Conservation (phyloP, 64 coral and sea anemone genomes). For the Platygyra sinensis region DNA sequence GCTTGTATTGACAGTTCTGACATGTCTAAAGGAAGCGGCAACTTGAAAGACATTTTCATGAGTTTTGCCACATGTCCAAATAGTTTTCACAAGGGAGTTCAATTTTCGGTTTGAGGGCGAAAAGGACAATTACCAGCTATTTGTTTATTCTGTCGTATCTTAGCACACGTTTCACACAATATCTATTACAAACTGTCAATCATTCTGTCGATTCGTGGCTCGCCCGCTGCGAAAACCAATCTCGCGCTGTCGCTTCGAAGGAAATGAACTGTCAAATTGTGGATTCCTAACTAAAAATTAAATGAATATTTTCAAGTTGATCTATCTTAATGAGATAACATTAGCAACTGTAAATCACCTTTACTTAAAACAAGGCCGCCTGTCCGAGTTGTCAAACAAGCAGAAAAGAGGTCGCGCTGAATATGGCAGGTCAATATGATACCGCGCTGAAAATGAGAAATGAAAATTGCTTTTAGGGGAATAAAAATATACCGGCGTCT, state of each 20-base stretch:
- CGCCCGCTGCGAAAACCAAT: conserved; percentile 97
- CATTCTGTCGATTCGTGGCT: conserved; percentile 75
- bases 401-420: conserved; percentile 50
- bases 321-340: conserved; percentile 99
- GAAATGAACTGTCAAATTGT: conserved; percentile 93
- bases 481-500: conserved; percentile 52
- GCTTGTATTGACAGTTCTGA: conserved; percentile 79
- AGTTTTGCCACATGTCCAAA: conserved; percentile 82
- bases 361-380: conserved; percentile 96
- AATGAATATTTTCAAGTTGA: conserved; percentile 99
- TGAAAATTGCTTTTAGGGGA: conserved; percentile 75
- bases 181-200: conserved; percentile 98
- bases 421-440: conserved; percentile 75
- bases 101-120: conserved; percentile 85
- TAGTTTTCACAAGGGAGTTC: conserved; percentile 89
- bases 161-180: conserved; percentile 79
- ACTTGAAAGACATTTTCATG: conserved; percentile 71
- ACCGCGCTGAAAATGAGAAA: conserved; percentile 75
- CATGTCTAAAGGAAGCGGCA: conserved; percentile 85
- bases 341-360: conserved; percentile 97
- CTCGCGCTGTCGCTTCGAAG: conserved; percentile 70
- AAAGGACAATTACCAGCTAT: conserved; percentile 85
- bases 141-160: conserved; percentile 92
- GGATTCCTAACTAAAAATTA: conserved; percentile 98
- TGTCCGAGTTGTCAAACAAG: conserved; percentile 77